Percentiles rank a stretch among this genome's conserved stretches.
Conservation (phyloP, 2,888 invertebrate genomes). For the Scelioninae gen. 1 region DNA sequence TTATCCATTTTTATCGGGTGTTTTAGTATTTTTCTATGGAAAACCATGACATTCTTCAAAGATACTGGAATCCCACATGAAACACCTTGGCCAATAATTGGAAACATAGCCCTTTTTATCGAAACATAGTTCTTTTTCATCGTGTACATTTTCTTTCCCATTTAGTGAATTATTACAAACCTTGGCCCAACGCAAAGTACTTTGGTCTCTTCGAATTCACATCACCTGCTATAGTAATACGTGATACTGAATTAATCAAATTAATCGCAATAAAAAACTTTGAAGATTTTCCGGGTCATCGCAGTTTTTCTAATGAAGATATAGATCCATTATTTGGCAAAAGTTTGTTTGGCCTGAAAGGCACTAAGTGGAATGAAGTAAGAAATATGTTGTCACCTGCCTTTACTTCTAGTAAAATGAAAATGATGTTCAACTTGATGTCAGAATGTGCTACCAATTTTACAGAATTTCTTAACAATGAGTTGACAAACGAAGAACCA, state of each 20-base stretch:
- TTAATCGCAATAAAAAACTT: too few species aligned
- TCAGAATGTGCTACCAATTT: slow-evolving; percentile 78
- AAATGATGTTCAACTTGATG: slow-evolving; percentile 85
- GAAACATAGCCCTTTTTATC: slow-evolving; percentile 13
- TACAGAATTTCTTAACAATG: slow-evolving; percentile 72
- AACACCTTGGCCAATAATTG: slow-evolving; percentile 17
- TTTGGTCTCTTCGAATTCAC: too few species aligned
- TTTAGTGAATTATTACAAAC: slow-evolving; percentile 35
- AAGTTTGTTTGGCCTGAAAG: too few species aligned
- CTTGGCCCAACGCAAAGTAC: slow-evolving; percentile 37
- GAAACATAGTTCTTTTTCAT: not conserved
- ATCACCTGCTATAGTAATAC: too few species aligned
- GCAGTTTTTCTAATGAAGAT: too few species aligned
- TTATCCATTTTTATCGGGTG: slow-evolving; percentile 81
- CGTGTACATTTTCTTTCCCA: not conserved
- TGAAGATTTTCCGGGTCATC: too few species aligned
- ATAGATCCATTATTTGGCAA: too few species aligned
- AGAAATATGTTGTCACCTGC: slow-evolving; percentile 85
- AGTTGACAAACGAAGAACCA: slow-evolving; percentile 45
- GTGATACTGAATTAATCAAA: too few species aligned
- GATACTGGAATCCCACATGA: slow-evolving; percentile 1
- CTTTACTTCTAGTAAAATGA: slow-evolving; percentile 87
- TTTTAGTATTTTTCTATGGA: not conserved
- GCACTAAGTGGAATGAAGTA: too few species aligned
- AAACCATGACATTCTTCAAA: slow-evolving; percentile 1